phyloP scores from a whole-genome alignment of 1,140 invertebrate genomes.

The Drosophila erecta region DNA sequence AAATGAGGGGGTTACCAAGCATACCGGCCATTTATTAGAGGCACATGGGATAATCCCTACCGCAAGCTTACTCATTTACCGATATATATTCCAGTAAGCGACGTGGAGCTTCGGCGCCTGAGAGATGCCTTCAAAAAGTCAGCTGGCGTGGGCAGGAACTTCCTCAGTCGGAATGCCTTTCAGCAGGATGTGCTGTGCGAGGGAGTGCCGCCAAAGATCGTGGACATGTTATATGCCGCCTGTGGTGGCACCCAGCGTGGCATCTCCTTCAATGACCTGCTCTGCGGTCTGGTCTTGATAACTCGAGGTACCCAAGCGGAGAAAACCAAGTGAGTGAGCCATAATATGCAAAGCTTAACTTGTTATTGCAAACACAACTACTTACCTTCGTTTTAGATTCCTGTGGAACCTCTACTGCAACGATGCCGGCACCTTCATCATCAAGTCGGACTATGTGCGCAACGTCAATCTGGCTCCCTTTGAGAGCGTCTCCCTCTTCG shows the following conservation, averaged over 20 bases:
- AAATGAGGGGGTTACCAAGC: conserved; percentile 16
- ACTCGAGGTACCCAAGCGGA: conserved; percentile 93
- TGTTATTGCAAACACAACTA: not conserved
- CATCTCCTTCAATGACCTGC: conserved; percentile 92
- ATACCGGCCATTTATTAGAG: conserved; percentile 3
- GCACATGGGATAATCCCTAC: conserved; percentile 26
- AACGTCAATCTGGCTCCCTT: conserved; percentile 86
- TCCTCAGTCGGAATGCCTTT: conserved; percentile 90
- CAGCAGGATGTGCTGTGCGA: conserved; percentile 93
- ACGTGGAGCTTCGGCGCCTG: conserved; percentile 91
- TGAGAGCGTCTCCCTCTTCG: conserved; percentile 74
- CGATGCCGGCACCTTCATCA: conserved; percentile 90
- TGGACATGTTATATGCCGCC: conserved; percentile 91
- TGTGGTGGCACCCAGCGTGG: conserved; percentile 93
- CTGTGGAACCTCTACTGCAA: conserved; percentile 94
- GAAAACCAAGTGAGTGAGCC: conserved; percentile 94
- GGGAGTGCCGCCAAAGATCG: conserved; percentile 90
- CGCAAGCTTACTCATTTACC: conserved; percentile 15
- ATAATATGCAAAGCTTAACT: not conserved
- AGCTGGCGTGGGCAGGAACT: conserved; percentile 88
- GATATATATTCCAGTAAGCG: conserved; percentile 87
- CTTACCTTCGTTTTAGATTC: conserved; percentile 86
- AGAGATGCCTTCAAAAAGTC: conserved; percentile 94
- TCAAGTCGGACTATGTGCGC: conserved; percentile 90
- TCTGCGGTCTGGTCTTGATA: conserved; percentile 93